These are phyloP conservation scores for Brachirus orientalis DNA, from an alignment of 2,113 vertebrate genomes.

Conservation along the genomic window DNA sequence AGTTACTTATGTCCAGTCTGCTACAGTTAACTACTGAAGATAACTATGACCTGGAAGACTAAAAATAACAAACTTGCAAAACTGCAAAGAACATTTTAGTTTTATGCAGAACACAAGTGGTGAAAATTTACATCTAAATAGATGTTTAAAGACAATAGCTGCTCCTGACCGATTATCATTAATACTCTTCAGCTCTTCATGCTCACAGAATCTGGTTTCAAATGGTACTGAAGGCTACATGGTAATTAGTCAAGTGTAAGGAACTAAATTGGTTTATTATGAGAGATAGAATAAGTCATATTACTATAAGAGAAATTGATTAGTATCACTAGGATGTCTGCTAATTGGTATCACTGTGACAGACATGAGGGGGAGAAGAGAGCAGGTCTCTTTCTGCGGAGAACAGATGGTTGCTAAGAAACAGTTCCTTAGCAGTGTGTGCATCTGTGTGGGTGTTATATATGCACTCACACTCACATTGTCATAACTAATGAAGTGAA, in stretches of 20 bases:
- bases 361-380: conserved; percentile 38
- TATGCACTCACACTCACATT: too few relatives aligned
- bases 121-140: neutral
- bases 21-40: too few relatives aligned
- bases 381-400: conserved; percentile 17
- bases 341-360: conserved; percentile 60
- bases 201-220: neutral
- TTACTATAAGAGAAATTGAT: conserved; percentile 50
- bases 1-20: too few relatives aligned
- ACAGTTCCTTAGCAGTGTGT: conserved; percentile 34
- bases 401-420: conserved; percentile 64
- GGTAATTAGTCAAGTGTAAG: conserved; percentile 25
- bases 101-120: neutral
- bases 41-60: too few relatives aligned
- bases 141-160: neutral
- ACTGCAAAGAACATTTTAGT: neutral
- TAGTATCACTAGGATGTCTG: conserved; percentile 20
- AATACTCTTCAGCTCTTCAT: neutral
- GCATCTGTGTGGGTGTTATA: conserved; percentile 11
- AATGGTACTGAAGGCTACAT: neutral
- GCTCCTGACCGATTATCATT: neutral
- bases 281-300: conserved; percentile 29
- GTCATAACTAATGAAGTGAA: too few relatives aligned
- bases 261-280: conserved; percentile 45
- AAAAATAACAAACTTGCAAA: too few relatives aligned